phyloP scores from a whole-genome alignment of 2,113 vertebrate genomes.

The Hippolais icterina region DNA sequence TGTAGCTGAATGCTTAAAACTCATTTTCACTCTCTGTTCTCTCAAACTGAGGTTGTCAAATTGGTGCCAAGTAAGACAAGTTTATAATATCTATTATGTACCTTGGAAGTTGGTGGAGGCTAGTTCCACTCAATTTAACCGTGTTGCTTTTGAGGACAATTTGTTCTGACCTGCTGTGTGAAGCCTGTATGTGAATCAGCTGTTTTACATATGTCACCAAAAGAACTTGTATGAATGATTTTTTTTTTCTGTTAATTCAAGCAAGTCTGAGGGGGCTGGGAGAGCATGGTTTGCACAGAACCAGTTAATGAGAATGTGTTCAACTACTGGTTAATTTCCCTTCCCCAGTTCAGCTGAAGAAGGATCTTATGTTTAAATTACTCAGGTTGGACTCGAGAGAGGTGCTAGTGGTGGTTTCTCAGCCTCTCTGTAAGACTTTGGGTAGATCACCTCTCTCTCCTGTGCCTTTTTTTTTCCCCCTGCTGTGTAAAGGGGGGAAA shows the following conservation, averaged over 20 bases:
- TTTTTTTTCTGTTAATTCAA: slow-evolving; percentile 16
- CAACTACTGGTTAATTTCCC: background rate
- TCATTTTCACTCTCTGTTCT: slow-evolving; percentile 59
- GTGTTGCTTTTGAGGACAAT: slow-evolving; percentile 39
- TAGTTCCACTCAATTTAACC: slow-evolving; percentile 72
- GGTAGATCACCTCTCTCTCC: background rate
- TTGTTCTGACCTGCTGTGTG: slow-evolving; percentile 47
- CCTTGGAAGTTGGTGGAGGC: slow-evolving; percentile 57
- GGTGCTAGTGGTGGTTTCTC: background rate
- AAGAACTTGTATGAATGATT: slow-evolving; percentile 16
- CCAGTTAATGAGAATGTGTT: background rate
- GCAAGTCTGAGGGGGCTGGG: background rate
- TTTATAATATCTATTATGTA: slow-evolving; percentile 57
- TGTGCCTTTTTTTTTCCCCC: too few relatives aligned
- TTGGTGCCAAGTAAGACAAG: slow-evolving; percentile 55
- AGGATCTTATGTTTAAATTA: background rate
- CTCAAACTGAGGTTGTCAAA: slow-evolving; percentile 52
- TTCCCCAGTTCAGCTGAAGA: background rate
- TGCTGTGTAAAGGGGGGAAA: background rate
- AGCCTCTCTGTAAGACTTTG: background rate
- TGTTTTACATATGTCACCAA: slow-evolving; percentile 34
- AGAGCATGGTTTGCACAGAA: background rate
- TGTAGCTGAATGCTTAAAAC: slow-evolving; percentile 29
- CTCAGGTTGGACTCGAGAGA: background rate
- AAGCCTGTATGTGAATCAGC: slow-evolving; percentile 21